Percentiles rank a stretch among this genome's conserved stretches.
phyloP scores from a whole-genome alignment of 2,113 vertebrate species.

The Dissostichus mawsoni region DNA sequence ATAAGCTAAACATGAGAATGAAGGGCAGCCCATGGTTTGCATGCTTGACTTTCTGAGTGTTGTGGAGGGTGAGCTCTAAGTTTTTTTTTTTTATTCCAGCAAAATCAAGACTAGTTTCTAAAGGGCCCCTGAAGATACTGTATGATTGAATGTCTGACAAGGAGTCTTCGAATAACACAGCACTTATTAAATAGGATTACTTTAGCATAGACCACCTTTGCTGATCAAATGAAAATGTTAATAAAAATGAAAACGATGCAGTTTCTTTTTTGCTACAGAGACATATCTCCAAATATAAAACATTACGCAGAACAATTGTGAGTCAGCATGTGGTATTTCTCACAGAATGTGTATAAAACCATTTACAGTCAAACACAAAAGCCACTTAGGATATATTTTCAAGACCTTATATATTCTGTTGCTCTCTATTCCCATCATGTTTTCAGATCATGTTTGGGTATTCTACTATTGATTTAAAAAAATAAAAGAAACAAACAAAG shows the following conservation, averaged over 20 bases:
- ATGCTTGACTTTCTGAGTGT: background rate
- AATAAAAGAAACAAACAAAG: background rate
- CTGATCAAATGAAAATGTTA: constrained; percentile 16
- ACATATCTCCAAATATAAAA: constrained; percentile 17
- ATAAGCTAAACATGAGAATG: background rate
- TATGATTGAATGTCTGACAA: constrained; percentile 37
- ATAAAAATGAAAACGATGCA: constrained; percentile 7
- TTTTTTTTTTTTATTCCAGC: background rate
- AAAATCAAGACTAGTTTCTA: constrained; percentile 20
- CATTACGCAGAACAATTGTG: constrained; percentile 11
- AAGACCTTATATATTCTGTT: background rate
- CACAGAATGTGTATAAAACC: constrained; percentile 6
- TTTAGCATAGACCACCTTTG: background rate
- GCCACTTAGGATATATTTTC: background rate
- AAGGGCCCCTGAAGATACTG: constrained; percentile 25
- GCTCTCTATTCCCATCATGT: background rate
- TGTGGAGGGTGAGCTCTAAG: constrained; percentile 19
- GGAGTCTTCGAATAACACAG: constrained; percentile 22
- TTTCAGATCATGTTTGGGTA: background rate
- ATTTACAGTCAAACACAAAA: background rate
- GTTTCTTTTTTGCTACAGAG: background rate
- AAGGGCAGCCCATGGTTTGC: background rate
- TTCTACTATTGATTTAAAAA: background rate
- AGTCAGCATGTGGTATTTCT: constrained; percentile 34
- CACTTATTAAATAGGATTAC: constrained; percentile 24